phyloP scores from a whole-genome alignment of 2,797 vertebrate genomes.

The Tapera naevia region DNA sequence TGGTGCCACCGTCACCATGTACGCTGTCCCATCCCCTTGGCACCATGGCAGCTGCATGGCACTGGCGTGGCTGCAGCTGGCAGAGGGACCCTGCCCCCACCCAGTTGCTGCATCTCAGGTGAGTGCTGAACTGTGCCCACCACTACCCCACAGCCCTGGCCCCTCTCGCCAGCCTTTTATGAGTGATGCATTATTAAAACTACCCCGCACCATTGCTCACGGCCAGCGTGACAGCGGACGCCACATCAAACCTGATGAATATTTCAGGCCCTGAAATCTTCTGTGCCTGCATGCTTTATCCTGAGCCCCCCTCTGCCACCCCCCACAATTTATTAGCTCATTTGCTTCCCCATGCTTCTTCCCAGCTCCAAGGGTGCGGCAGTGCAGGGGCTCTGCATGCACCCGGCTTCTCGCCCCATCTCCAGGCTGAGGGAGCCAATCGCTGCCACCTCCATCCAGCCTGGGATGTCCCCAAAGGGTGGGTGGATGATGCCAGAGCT shows the following conservation, averaged over 20 bases:
- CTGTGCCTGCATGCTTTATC: neutral
- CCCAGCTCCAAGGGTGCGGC: neutral
- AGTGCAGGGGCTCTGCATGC: accelerated
- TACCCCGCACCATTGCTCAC: neutral
- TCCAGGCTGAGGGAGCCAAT: accelerated
- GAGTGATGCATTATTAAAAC: constrained; percentile 21
- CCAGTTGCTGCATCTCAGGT: neutral
- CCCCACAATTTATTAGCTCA: neutral
- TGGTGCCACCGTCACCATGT: neutral
- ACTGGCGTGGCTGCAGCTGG: accelerated
- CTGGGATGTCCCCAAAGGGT: accelerated
- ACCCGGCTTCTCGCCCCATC: accelerated
- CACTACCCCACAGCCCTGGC: neutral
- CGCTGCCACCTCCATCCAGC: accelerated
- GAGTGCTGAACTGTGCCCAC: neutral
- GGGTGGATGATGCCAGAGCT: neutral
- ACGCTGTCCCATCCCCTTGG: too few relatives aligned
- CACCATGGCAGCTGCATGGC: too few relatives aligned
- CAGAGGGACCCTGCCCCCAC: neutral
- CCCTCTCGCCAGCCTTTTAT: neutral
- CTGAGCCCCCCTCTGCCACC: neutral
- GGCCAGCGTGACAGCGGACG: neutral
- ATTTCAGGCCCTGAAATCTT: constrained; percentile 54
- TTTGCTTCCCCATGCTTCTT: neutral
- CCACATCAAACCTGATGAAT: constrained; percentile 51